A percentile compares a stretch with the other conserved stretches of the same genome.
Evolutionary conservation across 1,140 invertebrate species (phyloP).

Genomic region (Grapholita molesta): DNA sequence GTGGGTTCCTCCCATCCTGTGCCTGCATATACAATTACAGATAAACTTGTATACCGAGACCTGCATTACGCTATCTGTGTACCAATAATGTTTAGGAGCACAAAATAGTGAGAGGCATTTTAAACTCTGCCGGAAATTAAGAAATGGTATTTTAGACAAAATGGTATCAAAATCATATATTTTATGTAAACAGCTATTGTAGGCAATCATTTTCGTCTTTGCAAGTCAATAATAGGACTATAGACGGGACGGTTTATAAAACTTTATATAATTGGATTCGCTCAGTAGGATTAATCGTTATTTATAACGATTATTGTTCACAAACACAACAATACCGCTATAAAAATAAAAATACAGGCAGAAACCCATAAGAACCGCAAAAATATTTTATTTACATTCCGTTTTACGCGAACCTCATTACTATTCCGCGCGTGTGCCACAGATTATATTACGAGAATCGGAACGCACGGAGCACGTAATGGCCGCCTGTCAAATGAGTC

Average conservation of each 20-base stretch:
- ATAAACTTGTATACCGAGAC: neutral
- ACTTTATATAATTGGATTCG: too few species aligned
- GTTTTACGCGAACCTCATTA: neutral
- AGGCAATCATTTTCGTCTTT: too few species aligned
- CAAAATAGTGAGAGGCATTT: too few species aligned
- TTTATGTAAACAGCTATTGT: too few species aligned
- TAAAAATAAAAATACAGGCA: neutral
- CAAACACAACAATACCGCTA: neutral
- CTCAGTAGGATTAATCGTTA: neutral
- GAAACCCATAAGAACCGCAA: neutral
- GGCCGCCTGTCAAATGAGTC: neutral
- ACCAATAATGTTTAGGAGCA: too few species aligned
- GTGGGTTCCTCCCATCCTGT: neutral
- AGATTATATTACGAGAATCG: neutral
- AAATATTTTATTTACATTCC: neutral
- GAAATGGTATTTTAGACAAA: too few species aligned
- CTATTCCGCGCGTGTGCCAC: neutral
- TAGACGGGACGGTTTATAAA: too few species aligned
- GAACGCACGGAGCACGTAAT: neutral
- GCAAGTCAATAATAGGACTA: too few species aligned
- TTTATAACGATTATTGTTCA: neutral
- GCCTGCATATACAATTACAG: neutral
- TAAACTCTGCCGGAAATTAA: too few species aligned
- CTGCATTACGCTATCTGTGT: too few species aligned
- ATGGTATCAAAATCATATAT: too few species aligned